These are phyloP conservation scores for Vireo griseus DNA, from an alignment of 2,797 vertebrate species.

Conservation along the genomic window DNA sequence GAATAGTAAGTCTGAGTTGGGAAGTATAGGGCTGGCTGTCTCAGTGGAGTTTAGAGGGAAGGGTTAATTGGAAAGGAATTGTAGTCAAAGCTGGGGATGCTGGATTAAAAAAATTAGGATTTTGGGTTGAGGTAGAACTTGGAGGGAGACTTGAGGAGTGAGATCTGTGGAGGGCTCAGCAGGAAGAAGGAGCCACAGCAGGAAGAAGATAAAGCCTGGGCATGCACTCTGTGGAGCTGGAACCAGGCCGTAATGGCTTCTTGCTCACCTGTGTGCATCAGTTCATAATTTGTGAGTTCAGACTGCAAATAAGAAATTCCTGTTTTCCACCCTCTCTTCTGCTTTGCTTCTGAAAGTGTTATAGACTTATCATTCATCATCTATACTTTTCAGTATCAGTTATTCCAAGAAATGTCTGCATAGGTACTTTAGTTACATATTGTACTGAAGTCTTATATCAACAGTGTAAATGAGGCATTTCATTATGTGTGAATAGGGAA, in stretches of 20 bases:
- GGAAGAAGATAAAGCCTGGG: background rate
- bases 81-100: background rate
- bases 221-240: background rate
- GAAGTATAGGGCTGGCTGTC: background rate
- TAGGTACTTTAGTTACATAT: background rate
- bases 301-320: background rate
- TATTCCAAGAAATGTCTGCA: background rate
- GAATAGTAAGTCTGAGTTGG: background rate
- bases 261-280: fast-evolving
- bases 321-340: background rate
- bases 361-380: background rate
- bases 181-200: background rate
- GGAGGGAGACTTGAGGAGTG: background rate
- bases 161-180: background rate
- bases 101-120: background rate
- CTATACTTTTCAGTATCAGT: background rate
- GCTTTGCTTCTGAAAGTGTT: background rate
- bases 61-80: background rate
- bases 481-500: background rate
- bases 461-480: background rate
- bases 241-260: background rate
- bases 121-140: background rate
- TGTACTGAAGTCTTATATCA: background rate
- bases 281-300: background rate
- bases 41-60: background rate